Evolutionary conservation across 2,113 vertebrate species (phyloP).

Genomic region (Polyodon spathula): DNA sequence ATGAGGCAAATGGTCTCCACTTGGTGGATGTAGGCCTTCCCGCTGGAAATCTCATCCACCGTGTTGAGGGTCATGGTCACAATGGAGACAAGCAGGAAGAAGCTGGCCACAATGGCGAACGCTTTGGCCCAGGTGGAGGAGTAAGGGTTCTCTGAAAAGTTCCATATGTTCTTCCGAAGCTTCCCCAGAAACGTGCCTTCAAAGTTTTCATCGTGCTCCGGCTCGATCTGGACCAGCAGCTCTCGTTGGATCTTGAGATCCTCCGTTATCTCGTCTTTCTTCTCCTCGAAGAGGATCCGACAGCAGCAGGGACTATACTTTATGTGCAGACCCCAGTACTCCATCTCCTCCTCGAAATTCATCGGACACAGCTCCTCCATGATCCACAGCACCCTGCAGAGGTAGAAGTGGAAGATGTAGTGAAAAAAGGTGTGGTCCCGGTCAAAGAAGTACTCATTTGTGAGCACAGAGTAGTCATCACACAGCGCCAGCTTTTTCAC

Average conservation of each 20-base stretch:
- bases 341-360: conserved; percentile 67
- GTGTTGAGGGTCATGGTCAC: conserved; percentile 70
- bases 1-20: conserved; percentile 64
- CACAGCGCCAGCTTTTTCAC: conserved; percentile 65
- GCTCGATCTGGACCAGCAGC: conserved; percentile 60
- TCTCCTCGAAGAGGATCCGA: conserved; percentile 66
- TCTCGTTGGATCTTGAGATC: conserved; percentile 63
- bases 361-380: conserved; percentile 63
- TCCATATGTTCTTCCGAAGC: conserved; percentile 53
- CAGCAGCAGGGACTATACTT: conserved; percentile 64
- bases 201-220: conserved; percentile 45
- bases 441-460: conserved; percentile 80
- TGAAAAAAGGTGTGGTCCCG: conserved; percentile 75
- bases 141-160: conserved; percentile 65
- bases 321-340: conserved; percentile 71
- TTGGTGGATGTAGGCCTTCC: conserved; percentile 56
- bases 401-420: conserved; percentile 80
- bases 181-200: conserved; percentile 53
- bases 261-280: conserved; percentile 61
- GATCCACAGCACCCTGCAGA: conserved; percentile 66
- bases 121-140: conserved; percentile 61
- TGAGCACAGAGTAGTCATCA: conserved; percentile 73
- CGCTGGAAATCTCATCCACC: conserved; percentile 54
- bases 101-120: conserved; percentile 60
- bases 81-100: conserved; percentile 69